Conservation (phyloP, 2,888 invertebrate species). For the Hymenopus coronatus region DNA sequence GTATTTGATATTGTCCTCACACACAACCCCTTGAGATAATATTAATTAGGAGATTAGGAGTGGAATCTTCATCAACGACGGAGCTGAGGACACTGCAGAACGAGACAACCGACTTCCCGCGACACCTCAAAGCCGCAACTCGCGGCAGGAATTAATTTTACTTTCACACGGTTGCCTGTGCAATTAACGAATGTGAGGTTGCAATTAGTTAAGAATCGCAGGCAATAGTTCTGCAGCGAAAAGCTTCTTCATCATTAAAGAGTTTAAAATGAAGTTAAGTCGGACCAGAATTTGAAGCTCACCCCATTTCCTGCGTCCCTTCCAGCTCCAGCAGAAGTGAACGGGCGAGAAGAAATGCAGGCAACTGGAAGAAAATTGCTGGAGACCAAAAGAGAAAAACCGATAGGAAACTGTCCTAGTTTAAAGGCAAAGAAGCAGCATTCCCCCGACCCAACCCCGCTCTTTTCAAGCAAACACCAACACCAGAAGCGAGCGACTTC, state of each 20-base stretch:
- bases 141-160: not conserved
- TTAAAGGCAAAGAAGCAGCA: constrained; percentile 4
- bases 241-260: not conserved
- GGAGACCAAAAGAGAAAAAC: constrained; percentile 13
- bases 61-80: too few species aligned
- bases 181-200: not conserved
- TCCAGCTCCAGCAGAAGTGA: not conserved
- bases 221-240: not conserved
- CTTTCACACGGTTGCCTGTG: not conserved
- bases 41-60: too few species aligned
- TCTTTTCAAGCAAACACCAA: constrained; percentile 5
- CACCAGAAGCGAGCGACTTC: not conserved
- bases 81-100: too few species aligned
- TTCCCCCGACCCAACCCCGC: not conserved
- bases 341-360: not conserved
- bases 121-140: not conserved
- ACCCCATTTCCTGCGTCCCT: not conserved
- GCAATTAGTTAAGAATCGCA: not conserved
- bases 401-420: constrained; percentile 20
- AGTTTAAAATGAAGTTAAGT: not conserved
- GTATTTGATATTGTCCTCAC: too few species aligned
- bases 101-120: too few species aligned
- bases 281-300: not conserved
- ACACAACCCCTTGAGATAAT: too few species aligned
- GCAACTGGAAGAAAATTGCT: constrained; percentile 17